A percentile compares a stretch with the other conserved stretches of the same genome.
Conservation (phyloP, 2,888 invertebrate species). For the Phanerotoma sp. region DNA sequence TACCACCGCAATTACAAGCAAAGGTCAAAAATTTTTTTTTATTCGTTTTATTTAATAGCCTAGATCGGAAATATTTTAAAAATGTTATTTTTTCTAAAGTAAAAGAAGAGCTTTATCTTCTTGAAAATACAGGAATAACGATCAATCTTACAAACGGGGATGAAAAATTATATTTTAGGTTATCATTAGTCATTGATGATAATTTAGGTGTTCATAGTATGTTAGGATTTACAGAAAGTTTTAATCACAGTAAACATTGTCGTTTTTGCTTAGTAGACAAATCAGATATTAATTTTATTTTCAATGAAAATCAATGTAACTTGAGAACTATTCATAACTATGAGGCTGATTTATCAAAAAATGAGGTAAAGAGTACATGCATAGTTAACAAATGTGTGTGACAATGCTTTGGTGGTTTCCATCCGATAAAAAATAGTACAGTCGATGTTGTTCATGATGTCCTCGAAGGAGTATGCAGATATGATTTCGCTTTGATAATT, state of each 20-base stretch:
- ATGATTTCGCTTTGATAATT: no score
- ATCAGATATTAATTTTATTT: conserved; percentile 3
- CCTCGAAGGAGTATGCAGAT: no score
- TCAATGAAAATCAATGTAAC: conserved; percentile 7
- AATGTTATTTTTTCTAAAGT: conserved; percentile 28
- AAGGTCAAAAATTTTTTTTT: neutral
- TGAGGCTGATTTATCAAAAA: conserved; percentile 1
- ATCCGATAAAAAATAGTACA: neutral
- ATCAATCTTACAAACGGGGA: neutral
- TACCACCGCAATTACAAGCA: neutral
- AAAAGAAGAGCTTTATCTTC: conserved; percentile 8
- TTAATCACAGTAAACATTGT: conserved; percentile 14
- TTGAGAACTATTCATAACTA: conserved; percentile 5
- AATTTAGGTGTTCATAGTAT: conserved; percentile 20
- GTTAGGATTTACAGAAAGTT: conserved; percentile 18
- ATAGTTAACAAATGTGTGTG: neutral
- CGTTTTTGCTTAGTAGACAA: conserved; percentile 13
- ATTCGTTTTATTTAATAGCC: neutral
- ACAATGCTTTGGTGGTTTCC: conserved; percentile 2
- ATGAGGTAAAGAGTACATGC: conserved; percentile 9
- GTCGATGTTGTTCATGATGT: neutral
- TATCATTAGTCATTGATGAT: conserved; percentile 21
- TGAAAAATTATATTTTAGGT: conserved; percentile 8
- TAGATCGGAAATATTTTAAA: conserved; percentile 29
- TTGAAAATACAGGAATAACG: conserved; percentile 16